Percentiles rank a stretch among this genome's conserved stretches.
Conservation (phyloP, 2,888 invertebrate genomes). For the Acanthosoma haemorrhoidale region DNA sequence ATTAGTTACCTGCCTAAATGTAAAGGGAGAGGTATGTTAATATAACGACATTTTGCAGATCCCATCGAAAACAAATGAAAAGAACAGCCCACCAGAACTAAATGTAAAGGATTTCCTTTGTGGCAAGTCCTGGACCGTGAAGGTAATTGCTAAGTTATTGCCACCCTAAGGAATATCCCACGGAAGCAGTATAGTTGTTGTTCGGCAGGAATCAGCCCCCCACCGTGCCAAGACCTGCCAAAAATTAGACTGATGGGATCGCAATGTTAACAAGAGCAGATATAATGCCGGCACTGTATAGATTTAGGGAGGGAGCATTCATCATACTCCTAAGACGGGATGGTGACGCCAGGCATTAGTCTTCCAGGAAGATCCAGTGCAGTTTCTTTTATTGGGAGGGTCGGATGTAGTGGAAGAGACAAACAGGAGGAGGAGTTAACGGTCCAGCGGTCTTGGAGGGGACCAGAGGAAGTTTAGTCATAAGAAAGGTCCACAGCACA, state of each 20-base stretch:
- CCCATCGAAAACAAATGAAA: too few relatives aligned
- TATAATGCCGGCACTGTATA: background rate
- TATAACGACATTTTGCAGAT: too few relatives aligned
- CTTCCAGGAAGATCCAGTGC: background rate
- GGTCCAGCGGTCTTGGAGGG: background rate
- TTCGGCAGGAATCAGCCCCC: background rate
- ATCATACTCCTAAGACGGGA: background rate
- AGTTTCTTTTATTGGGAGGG: slow-evolving; percentile 12
- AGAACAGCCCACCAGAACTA: too few relatives aligned
- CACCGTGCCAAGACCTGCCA: background rate
- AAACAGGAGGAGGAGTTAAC: slow-evolving; percentile 11
- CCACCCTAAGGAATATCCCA: too few relatives aligned
- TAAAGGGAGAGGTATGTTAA: too few relatives aligned
- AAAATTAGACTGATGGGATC: background rate
- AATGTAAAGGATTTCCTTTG: too few relatives aligned
- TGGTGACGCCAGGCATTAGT: background rate
- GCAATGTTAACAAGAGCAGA: background rate
- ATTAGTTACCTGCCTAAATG: too few relatives aligned
- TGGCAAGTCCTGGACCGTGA: too few relatives aligned
- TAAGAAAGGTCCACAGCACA: background rate
- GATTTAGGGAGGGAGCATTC: slow-evolving; percentile 1
- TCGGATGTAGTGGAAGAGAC: slow-evolving; percentile 9
- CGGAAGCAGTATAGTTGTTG: background rate
- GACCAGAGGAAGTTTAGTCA: background rate
- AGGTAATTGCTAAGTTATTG: too few relatives aligned